phyloP scores from a whole-genome alignment of 2,888 invertebrate genomes.

The Meloe dianella region DNA sequence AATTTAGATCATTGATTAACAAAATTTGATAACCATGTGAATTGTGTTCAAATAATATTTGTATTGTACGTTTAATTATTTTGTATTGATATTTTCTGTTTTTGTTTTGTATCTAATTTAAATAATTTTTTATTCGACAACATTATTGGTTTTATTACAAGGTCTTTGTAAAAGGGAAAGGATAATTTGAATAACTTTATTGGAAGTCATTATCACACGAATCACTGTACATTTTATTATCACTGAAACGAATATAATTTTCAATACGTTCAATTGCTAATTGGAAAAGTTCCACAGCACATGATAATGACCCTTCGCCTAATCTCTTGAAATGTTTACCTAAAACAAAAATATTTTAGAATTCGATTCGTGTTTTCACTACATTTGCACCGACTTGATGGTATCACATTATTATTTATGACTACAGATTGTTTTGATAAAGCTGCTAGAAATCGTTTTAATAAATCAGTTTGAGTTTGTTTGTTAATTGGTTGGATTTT shows the following conservation, averaged over 20 bases:
- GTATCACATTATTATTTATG: slow-evolving; percentile 59
- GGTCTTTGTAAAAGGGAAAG: background rate
- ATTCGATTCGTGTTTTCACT: background rate
- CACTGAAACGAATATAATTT: slow-evolving; percentile 53
- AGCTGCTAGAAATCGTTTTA: slow-evolving; percentile 70
- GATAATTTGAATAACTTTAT: slow-evolving; percentile 14
- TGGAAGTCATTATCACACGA: slow-evolving; percentile 48
- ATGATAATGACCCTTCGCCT: slow-evolving; percentile 65
- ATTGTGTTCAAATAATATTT: slow-evolving; percentile 1
- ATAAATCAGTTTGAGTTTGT: slow-evolving; percentile 66
- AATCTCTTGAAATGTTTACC: slow-evolving; percentile 61
- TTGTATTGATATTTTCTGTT: background rate
- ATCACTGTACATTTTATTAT: slow-evolving; percentile 44
- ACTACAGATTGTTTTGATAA: slow-evolving; percentile 70
- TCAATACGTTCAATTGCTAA: slow-evolving; percentile 62
- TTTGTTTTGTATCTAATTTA: background rate
- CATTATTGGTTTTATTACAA: background rate
- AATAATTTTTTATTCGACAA: background rate
- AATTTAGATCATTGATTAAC: background rate
- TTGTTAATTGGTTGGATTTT: slow-evolving; percentile 69
- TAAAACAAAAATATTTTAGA: slow-evolving; percentile 28
- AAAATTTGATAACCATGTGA: background rate
- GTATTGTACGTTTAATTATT: background rate
- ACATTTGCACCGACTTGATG: slow-evolving; percentile 53
- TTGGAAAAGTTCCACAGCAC: slow-evolving; percentile 63